Evolutionary conservation across 2,888 invertebrate genomes (phyloP), one percentile per base, ranked within the genome.

Genomic region (Microplitis manilae): DNA sequence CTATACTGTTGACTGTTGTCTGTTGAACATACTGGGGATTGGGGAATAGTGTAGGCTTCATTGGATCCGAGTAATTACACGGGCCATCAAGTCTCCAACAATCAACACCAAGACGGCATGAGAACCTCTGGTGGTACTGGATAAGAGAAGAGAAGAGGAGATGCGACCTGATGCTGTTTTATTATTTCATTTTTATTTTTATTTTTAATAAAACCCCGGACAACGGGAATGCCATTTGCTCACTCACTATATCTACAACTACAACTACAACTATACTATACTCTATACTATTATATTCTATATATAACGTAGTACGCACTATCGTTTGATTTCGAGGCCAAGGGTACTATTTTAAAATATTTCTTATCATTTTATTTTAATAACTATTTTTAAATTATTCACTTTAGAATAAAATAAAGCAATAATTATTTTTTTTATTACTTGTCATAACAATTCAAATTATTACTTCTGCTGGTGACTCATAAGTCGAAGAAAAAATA

Each of bases 11-110:
- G 50, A 13, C 50, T 50, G 50, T 50, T 30, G 13, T 13, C 8
- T 50, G 50, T 50, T 13, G 13, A 2, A 50, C 50, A 50, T 50
- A 50, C 50, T 13, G 13, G 13, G 4, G 13, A 50, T 8, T 50
- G 13, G 39, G 41, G 73, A n/a, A 30, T 50, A 13, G 13, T 50
- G 50, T 50, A 50, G 50, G 50, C 50, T 50, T 50, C 50, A 50
- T 50, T 50, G 50, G 50, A 76, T 76, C 72, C 72, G 76, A 68
- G 41, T 68, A 72, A 76, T 76, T 76, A 76, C 64, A 64, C 72
- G 50, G 72, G 60, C 61, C 38, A 76, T 76, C 72, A 65, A 67
- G 64, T 13, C 61, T 61, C 50, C 61, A 38, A 17, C 50, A 68
- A 67, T 67, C 38, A 67, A 20, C 15, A 62, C 62, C 38, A n/a